Conservation (phyloP, 2,888 invertebrate species). For the Osmoderma eremita region DNA sequence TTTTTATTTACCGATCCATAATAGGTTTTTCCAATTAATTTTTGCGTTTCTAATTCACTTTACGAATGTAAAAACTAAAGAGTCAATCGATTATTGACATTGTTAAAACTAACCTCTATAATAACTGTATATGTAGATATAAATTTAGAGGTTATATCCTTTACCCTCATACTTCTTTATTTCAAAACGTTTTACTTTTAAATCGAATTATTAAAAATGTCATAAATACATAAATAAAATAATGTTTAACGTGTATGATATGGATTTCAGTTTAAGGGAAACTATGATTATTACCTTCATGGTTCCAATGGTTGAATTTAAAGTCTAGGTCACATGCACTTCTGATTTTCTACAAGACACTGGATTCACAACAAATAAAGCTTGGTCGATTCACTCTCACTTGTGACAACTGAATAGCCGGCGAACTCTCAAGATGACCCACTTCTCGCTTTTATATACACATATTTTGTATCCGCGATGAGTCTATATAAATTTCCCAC, state of each 20-base stretch:
- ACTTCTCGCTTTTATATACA: conserved; percentile 50
- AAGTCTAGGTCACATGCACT: conserved; percentile 54
- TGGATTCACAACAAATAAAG: conserved; percentile 47
- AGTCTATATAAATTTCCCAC: conserved; percentile 19
- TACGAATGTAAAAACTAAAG: no score
- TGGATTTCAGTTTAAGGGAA: not conserved
- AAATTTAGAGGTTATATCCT: no score
- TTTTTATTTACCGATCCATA: no score
- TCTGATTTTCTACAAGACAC: conserved; percentile 50
- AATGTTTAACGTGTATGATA: not conserved
- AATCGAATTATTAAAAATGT: no score
- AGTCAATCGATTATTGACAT: no score
- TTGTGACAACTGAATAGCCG: conserved; percentile 43
- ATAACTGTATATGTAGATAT: no score
- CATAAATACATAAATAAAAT: no score
- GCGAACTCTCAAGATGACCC: conserved; percentile 53
- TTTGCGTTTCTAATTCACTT: no score
- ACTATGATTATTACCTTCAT: conserved; percentile 55
- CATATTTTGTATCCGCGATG: conserved; percentile 2
- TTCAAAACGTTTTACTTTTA: no score
- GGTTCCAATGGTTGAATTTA: conserved; percentile 44
- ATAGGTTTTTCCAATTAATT: no score
- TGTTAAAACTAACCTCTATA: no score
- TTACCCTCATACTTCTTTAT: no score
- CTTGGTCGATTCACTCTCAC: conserved; percentile 58